These are phyloP conservation scores for Protobothrops mucrosquamatus DNA, from an alignment of 2,113 vertebrate genomes.

Conservation along the genomic window DNA sequence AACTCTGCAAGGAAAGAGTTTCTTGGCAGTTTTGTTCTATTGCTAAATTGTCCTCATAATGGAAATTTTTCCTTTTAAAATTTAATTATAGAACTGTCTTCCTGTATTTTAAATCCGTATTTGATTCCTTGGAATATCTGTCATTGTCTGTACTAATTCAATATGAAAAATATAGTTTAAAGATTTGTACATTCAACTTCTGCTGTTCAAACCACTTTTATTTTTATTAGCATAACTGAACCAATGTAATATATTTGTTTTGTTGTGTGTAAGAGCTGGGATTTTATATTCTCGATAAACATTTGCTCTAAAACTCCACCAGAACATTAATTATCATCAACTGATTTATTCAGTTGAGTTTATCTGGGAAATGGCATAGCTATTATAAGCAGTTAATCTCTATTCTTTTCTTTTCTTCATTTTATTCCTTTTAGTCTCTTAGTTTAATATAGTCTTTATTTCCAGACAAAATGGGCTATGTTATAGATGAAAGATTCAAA, in stretches of 20 bases:
- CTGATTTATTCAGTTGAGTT: conserved; percentile 33
- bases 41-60: background rate
- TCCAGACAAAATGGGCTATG: conserved; percentile 12
- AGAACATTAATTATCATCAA: conserved; percentile 43
- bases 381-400: conserved; percentile 32
- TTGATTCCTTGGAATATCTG: background rate
- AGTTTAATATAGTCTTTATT: conserved; percentile 22
- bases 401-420: conserved; percentile 1
- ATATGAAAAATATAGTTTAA: background rate
- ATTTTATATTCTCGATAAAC: conserved; percentile 25
- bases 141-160: background rate
- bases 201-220: conserved; percentile 30
- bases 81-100: background rate
- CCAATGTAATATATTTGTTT: conserved; percentile 38
- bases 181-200: conserved; percentile 37
- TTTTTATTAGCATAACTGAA: conserved; percentile 32
- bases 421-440: conserved; percentile 34
- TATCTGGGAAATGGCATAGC: conserved; percentile 25
- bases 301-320: background rate
- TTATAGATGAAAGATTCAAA: conserved; percentile 5
- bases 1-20: background rate
- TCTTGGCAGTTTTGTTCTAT: background rate
- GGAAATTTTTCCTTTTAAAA: background rate
- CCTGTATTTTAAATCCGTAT: background rate
- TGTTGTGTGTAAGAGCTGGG: background rate